Evolutionary conservation across 2,113 vertebrate genomes (phyloP).

Genomic region (Glareola pratincola): DNA sequence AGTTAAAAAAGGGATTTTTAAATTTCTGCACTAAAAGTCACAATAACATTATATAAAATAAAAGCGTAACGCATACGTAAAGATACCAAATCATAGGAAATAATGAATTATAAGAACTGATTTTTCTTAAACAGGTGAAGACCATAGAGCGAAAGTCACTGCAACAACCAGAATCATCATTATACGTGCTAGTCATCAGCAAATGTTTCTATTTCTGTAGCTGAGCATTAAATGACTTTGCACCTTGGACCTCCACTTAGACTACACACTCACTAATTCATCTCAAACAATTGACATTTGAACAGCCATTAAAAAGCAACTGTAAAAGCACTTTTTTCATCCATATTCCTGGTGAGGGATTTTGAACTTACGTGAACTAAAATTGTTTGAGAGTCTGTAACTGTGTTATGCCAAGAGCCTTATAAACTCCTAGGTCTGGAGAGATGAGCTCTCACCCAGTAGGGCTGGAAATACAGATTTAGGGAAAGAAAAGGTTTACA

Average conservation of each 20-base stretch:
- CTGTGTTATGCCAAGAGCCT: not conserved
- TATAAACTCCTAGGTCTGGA: not conserved
- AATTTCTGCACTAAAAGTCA: not conserved
- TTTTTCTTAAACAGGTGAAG: not conserved
- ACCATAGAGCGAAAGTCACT: not conserved
- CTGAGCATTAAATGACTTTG: conserved; percentile 17
- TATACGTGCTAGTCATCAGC: not conserved
- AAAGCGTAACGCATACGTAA: not conserved
- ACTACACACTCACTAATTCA: not conserved
- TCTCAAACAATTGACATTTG: not conserved
- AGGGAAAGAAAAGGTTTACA: not conserved
- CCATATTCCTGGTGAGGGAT: not conserved
- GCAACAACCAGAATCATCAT: not conserved
- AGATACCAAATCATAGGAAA: not conserved
- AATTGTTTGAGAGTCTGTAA: not conserved
- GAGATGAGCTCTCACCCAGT: not conserved
- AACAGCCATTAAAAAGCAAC: not conserved
- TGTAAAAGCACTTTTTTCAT: not conserved
- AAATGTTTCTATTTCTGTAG: conserved; percentile 12
- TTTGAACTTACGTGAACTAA: not conserved
- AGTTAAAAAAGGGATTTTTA: not conserved
- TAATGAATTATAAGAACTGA: not conserved
- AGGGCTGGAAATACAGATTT: not conserved
- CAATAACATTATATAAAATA: not conserved
- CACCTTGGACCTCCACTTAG: conserved; percentile 17